Conservation (phyloP, 2,113 vertebrate species). For the Microcebus griseorufus region DNA sequence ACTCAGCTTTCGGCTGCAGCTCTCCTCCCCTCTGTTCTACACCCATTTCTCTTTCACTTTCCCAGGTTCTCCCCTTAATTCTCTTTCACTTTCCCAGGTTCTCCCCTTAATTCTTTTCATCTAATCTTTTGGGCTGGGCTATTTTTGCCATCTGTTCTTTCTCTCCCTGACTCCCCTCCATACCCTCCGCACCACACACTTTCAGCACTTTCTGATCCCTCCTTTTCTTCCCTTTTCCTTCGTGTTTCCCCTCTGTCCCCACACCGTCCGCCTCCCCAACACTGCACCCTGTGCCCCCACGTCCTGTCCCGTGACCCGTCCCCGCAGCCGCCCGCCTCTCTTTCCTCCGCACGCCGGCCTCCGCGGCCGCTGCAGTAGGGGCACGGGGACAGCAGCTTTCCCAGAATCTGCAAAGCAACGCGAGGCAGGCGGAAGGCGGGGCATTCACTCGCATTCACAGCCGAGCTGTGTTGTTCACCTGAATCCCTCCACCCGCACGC, state of each 20-base stretch:
- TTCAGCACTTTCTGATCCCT: too few species aligned
- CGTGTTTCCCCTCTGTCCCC: neutral
- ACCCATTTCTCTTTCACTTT: neutral
- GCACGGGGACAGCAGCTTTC: neutral
- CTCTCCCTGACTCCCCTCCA: neutral
- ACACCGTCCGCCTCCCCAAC: too few species aligned
- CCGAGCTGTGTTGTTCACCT: neutral
- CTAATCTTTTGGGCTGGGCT: neutral
- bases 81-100: too few species aligned
- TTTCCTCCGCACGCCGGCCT: neutral
- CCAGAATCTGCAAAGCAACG: neutral
- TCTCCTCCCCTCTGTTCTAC: neutral
- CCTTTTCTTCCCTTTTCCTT: neutral
- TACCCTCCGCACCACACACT: too few species aligned
- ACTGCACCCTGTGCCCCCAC: neutral
- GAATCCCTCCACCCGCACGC: neutral
- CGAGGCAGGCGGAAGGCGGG: neutral
- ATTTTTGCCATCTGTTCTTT: neutral
- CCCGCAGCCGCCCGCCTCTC: neutral
- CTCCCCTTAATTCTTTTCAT: neutral
- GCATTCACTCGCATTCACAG: neutral
- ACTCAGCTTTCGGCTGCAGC: too few species aligned
- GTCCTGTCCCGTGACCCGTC: too few species aligned
- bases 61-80: too few species aligned
- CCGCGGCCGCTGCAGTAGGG: too few species aligned